Percentiles rank a stretch among this genome's conserved stretches.
Evolutionary conservation across 2,888 invertebrate species (phyloP).

Genomic region (Proisotoma minuta): DNA sequence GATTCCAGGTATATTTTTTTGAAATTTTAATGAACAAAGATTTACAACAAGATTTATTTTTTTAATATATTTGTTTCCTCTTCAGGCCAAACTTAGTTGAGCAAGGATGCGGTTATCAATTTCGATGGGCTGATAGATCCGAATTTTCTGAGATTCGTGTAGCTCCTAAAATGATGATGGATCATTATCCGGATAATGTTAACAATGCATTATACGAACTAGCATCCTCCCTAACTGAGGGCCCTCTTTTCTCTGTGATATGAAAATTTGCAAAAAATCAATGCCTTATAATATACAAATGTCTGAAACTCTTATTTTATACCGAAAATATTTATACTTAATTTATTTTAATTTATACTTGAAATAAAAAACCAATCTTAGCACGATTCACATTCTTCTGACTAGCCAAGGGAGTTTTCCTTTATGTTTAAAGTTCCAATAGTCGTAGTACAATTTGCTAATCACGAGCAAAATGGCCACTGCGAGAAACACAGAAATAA

Average conservation of each 20-base stretch:
- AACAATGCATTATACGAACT: conserved; percentile 58
- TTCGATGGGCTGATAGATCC: conserved; percentile 74
- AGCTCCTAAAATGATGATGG: conserved; percentile 77
- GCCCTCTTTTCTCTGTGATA: conserved; percentile 29
- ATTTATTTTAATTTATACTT: too few relatives aligned
- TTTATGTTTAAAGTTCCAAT: conserved; percentile 71
- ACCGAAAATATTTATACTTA: too few relatives aligned
- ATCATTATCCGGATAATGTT: conserved; percentile 79
- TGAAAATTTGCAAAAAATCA: conserved; percentile 8
- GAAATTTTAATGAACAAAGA: neutral
- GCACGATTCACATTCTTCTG: conserved; percentile 58
- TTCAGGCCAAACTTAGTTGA: conserved; percentile 38
- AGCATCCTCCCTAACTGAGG: conserved; percentile 13
- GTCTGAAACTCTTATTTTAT: too few relatives aligned
- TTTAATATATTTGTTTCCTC: neutral
- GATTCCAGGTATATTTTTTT: conserved; percentile 38
- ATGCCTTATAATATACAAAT: neutral
- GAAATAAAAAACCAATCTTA: too few relatives aligned
- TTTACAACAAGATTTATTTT: neutral
- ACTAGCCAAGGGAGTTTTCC: conserved; percentile 80
- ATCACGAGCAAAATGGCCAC: conserved; percentile 66
- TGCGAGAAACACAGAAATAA: conserved; percentile 66
- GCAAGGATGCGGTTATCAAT: conserved; percentile 56
- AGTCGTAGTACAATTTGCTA: conserved; percentile 72
- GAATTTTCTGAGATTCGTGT: conserved; percentile 76